Conservation (phyloP, 2,888 invertebrate genomes). For the Petrolisthes cinctipes region DNA sequence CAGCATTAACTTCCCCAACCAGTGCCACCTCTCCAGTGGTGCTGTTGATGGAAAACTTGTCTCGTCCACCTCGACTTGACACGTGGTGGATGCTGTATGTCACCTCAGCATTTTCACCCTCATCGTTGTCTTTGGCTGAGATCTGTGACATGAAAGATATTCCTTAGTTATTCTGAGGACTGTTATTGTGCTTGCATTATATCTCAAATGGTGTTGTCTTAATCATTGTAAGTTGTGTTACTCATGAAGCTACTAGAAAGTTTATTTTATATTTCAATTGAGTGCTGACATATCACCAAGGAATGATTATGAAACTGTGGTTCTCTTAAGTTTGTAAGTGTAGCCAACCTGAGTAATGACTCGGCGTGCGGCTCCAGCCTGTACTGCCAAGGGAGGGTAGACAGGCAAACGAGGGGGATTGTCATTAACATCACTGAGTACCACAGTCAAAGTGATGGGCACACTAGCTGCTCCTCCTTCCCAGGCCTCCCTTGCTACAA, state of each 20-base stretch:
- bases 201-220: no score
- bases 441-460: slow-evolving; percentile 83
- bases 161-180: no score
- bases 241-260: no score
- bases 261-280: no score
- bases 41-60: slow-evolving; percentile 86
- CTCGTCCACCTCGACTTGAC: slow-evolving; percentile 85
- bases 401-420: slow-evolving; percentile 86
- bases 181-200: no score
- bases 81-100: slow-evolving; percentile 90
- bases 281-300: no score
- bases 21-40: slow-evolving; percentile 82
- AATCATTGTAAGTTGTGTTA: no score
- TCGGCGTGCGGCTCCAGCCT: slow-evolving; percentile 81
- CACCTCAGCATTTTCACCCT: slow-evolving; percentile 85
- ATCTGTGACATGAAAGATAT: slow-evolving; percentile 30
- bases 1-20: slow-evolving; percentile 84
- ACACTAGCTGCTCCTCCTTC: slow-evolving; percentile 83
- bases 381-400: slow-evolving; percentile 83
- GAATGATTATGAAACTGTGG: no score
- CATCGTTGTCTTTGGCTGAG: slow-evolving; percentile 84
- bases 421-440: slow-evolving; percentile 83
- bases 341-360: slow-evolving; percentile 77
- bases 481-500: slow-evolving; percentile 85
- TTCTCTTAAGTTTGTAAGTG: no score